Evolutionary conservation across 2,888 invertebrate genomes (phyloP).

Genomic region (Cyclophora albipunctata): DNA sequence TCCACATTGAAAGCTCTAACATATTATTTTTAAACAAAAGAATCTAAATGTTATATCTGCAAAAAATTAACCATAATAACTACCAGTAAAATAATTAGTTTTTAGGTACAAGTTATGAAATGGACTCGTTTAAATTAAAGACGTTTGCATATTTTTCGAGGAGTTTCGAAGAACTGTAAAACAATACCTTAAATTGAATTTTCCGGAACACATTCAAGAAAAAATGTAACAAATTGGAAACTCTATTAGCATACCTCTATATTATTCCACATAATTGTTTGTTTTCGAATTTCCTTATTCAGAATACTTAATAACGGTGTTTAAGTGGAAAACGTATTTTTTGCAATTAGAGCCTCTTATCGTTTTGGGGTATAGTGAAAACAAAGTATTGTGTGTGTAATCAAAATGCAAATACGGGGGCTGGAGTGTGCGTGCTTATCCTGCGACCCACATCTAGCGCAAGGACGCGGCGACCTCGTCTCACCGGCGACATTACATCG

Average conservation of each 20-base stretch:
- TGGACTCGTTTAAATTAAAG: no score
- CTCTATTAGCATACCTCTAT: no score
- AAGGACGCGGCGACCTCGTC: slow-evolving; percentile 53
- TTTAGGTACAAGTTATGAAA: no score
- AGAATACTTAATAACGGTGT: slow-evolving; percentile 25
- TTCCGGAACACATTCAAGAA: background rate
- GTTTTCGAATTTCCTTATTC: slow-evolving; percentile 13
- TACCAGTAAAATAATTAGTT: no score
- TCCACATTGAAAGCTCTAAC: no score
- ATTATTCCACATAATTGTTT: background rate
- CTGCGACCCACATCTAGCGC: slow-evolving; percentile 64
- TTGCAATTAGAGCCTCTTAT: slow-evolving; percentile 54
- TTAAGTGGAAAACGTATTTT: slow-evolving; percentile 36
- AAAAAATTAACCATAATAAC: no score
- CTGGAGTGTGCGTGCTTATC: slow-evolving; percentile 57
- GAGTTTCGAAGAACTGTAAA: background rate
- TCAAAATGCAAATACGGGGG: slow-evolving; percentile 66
- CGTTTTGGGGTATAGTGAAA: slow-evolving; percentile 29
- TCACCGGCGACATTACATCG: slow-evolving; percentile 29
- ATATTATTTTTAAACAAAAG: no score
- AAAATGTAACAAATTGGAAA: background rate
- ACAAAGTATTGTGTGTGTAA: slow-evolving; percentile 41
- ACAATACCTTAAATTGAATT: background rate
- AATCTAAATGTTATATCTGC: no score
- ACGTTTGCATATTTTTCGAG: background rate